phyloP scores from a whole-genome alignment of 2,797 vertebrate genomes.

The Siniperca obscura region DNA sequence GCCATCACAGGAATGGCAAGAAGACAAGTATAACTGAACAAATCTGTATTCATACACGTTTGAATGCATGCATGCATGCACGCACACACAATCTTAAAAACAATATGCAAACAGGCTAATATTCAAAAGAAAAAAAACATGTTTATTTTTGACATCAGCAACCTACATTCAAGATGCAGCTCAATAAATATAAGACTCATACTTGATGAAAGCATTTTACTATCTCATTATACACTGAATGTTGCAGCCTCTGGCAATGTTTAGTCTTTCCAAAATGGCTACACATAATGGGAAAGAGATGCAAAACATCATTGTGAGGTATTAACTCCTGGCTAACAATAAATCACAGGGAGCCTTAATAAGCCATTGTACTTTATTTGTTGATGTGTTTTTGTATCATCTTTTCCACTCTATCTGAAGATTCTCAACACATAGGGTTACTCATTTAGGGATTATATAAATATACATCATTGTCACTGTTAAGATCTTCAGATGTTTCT shows the following conservation, averaged over 20 bases:
- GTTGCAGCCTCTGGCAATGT: constrained; percentile 46
- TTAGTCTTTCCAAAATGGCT: constrained; percentile 48
- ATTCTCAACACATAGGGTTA: background rate
- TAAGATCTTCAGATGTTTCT: constrained; percentile 8
- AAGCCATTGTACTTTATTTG: constrained; percentile 37
- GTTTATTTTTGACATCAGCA: constrained; percentile 24
- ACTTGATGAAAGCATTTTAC: constrained; percentile 30
- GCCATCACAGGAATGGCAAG: constrained; percentile 38
- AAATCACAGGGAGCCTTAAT: constrained; percentile 54
- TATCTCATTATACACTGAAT: constrained; percentile 33
- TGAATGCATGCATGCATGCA: background rate
- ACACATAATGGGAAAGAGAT: constrained; percentile 48
- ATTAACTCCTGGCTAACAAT: constrained; percentile 48
- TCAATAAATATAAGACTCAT: constrained; percentile 34
- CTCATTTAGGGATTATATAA: background rate
- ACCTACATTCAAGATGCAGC: constrained; percentile 30
- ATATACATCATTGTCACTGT: background rate
- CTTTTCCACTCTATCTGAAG: background rate
- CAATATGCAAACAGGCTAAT: constrained; percentile 10
- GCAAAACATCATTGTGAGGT: constrained; percentile 48
- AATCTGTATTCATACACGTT: constrained; percentile 20
- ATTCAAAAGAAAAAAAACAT: constrained; percentile 1
- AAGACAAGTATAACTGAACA: constrained; percentile 24
- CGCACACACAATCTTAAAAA: background rate
- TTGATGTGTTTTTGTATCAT: constrained; percentile 28